These are phyloP conservation scores for Cenopis cana DNA, from an alignment of 2,888 invertebrate species.

Conservation along the genomic window DNA sequence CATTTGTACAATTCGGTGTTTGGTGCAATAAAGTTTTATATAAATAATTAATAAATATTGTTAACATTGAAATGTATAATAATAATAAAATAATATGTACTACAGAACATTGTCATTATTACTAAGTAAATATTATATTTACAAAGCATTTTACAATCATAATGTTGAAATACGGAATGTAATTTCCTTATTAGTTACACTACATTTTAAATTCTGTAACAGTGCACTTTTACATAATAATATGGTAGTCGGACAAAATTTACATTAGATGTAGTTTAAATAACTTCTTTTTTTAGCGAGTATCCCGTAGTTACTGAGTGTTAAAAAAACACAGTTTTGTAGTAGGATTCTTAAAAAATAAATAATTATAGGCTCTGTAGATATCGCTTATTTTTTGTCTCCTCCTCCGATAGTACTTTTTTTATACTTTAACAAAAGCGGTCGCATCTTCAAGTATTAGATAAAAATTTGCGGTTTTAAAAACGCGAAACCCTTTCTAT, in stretches of 20 bases:
- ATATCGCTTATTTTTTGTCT: conserved; percentile 12
- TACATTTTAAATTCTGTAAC: neutral
- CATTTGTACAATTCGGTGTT: too few species aligned
- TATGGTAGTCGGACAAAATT: neutral
- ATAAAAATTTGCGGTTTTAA: conserved; percentile 70
- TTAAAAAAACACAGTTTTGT: neutral
- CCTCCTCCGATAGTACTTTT: conserved; percentile 20
- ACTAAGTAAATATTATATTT: too few species aligned
- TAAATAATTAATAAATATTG: too few species aligned
- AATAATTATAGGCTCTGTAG: neutral
- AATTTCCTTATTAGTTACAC: neutral
- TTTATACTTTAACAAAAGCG: conserved; percentile 32
- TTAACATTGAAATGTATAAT: too few species aligned
- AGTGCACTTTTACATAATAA: neutral
- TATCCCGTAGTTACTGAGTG: neutral
- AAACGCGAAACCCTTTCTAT: conserved; percentile 70
- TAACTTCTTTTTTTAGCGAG: neutral
- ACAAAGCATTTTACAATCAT: too few species aligned
- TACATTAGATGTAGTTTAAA: neutral
- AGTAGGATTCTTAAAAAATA: neutral
- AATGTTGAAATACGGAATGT: neutral
- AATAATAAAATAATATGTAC: too few species aligned
- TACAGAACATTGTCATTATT: too few species aligned
- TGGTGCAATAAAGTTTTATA: too few species aligned
- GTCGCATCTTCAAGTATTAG: conserved; percentile 60